Conservation (phyloP, 1,140 invertebrate genomes). For the Pogonus chalceus region DNA sequence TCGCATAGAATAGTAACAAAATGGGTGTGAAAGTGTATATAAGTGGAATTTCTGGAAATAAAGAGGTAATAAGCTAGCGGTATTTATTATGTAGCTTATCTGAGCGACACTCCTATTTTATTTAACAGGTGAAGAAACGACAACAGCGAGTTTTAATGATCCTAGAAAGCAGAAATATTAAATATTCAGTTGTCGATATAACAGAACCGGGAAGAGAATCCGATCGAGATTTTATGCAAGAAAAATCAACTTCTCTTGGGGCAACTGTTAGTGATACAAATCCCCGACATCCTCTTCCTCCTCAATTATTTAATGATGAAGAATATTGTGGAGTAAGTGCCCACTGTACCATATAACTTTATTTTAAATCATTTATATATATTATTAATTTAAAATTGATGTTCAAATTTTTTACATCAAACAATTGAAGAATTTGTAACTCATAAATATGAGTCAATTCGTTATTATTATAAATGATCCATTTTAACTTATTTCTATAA, state of each 20-base stretch:
- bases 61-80: constrained; percentile 59
- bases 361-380: no score
- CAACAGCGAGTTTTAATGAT: constrained; percentile 88
- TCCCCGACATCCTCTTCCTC: constrained; percentile 56
- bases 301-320: constrained; percentile 88
- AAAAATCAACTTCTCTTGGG: constrained; percentile 69
- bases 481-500: constrained; percentile 8
- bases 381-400: no score
- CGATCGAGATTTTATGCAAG: constrained; percentile 87
- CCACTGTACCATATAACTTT: no score
- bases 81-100: neutral
- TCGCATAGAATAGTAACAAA: constrained; percentile 25
- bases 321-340: constrained; percentile 82
- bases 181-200: constrained; percentile 84
- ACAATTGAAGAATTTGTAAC: neutral
- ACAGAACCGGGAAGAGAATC: constrained; percentile 80
- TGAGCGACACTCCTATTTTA: constrained; percentile 13
- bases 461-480: constrained; percentile 12
- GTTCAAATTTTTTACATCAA: constrained; percentile 8
- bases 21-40: constrained; percentile 86
- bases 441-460: constrained; percentile 12
- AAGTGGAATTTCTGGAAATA: constrained; percentile 82
- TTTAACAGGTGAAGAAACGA: constrained; percentile 80
- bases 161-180: constrained; percentile 78
- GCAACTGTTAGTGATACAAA: constrained; percentile 50